Percentiles rank a stretch among this genome's conserved stretches.
phyloP scores from a whole-genome alignment of 2,888 invertebrate genomes.

The Limnephilus auricula region DNA sequence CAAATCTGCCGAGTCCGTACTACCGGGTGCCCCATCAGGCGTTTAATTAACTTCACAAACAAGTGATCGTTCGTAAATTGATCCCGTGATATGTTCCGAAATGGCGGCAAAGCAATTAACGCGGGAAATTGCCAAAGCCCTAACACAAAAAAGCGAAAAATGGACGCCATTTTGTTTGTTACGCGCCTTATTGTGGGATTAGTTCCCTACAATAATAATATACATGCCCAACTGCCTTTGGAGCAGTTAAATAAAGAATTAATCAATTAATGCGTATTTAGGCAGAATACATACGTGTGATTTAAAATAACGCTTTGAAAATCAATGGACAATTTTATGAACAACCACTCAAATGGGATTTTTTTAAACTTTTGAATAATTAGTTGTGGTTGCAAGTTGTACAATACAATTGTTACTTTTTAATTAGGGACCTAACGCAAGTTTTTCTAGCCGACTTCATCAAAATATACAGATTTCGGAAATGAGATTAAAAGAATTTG shows the following conservation, averaged over 20 bases:
- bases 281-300: neutral
- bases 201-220: neutral
- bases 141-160: conserved; percentile 35
- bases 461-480: too few species aligned
- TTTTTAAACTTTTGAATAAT: too few species aligned
- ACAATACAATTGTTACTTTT: too few species aligned
- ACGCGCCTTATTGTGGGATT: neutral
- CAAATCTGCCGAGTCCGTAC: neutral
- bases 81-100: conserved; percentile 61
- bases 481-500: too few species aligned
- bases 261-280: neutral
- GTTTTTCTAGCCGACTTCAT: too few species aligned
- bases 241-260: neutral
- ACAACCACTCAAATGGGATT: too few species aligned
- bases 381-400: too few species aligned
- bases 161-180: conserved; percentile 21
- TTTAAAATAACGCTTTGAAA: too few species aligned
- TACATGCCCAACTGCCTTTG: neutral
- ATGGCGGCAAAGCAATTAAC: conserved; percentile 52
- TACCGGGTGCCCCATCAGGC: conserved; percentile 33
- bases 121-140: conserved; percentile 43
- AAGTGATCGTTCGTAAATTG: conserved; percentile 61
- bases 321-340: too few species aligned
- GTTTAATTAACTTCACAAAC: conserved; percentile 65
- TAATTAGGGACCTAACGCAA: too few species aligned